Conservation (phyloP, 1,140 invertebrate genomes). For the Pogonomyrmex barbatus region DNA sequence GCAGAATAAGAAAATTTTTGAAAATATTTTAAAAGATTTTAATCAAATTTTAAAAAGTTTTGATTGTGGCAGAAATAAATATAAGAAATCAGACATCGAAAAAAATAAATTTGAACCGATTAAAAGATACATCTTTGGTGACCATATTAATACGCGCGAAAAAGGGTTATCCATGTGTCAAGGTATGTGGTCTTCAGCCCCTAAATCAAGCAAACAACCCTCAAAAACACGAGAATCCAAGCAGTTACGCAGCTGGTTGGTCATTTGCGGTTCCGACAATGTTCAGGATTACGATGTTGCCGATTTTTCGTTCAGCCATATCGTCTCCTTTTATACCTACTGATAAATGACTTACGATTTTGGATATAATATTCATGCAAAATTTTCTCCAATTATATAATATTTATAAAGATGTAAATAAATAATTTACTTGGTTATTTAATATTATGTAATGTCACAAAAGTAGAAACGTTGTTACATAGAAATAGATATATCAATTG, state of each 20-base stretch:
- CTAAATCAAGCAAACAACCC: slow-evolving; percentile 84
- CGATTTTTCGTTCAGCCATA: slow-evolving; percentile 58
- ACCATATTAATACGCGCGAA: slow-evolving; percentile 57
- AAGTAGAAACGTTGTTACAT: not conserved
- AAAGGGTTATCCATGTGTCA: slow-evolving; percentile 76
- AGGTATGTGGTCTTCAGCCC: slow-evolving; percentile 69
- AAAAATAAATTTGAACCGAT: slow-evolving; percentile 1
- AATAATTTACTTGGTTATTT: not conserved
- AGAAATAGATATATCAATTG: not conserved
- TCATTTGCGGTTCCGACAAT: slow-evolving; percentile 81
- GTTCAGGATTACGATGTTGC: slow-evolving; percentile 69
- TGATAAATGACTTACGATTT: not conserved
- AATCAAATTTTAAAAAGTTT: not conserved
- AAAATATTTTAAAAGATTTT: not conserved
- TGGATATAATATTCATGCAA: not conserved
- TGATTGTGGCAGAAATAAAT: not conserved
- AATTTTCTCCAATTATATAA: not conserved
- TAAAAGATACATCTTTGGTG: slow-evolving; percentile 16
- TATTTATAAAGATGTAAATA: not conserved
- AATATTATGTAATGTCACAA: not conserved
- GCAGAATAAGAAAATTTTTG: not conserved
- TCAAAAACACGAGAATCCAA: slow-evolving; percentile 76
- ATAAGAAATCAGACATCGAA: not conserved
- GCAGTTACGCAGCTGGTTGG: slow-evolving; percentile 79
- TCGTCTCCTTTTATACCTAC: slow-evolving; percentile 3